Conservation (phyloP, 2,113 vertebrate species). For the Mustela nigripes region DNA sequence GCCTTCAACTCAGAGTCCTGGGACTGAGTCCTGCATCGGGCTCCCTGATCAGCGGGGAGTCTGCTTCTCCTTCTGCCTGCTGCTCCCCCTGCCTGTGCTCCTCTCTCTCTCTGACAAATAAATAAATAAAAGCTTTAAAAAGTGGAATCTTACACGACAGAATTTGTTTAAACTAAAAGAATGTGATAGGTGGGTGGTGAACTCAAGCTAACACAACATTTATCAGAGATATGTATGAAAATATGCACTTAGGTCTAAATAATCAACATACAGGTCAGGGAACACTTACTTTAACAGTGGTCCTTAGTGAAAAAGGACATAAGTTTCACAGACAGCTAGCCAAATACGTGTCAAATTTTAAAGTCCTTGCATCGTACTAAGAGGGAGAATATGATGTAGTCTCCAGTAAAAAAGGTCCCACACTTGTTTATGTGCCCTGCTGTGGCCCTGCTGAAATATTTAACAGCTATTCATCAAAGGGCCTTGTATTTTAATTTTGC, state of each 20-base stretch:
- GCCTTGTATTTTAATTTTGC: constrained; percentile 3
- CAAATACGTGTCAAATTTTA: background rate
- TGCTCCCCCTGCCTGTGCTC: too few relatives aligned
- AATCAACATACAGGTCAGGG: background rate
- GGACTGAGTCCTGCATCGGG: too few relatives aligned
- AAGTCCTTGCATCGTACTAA: background rate
- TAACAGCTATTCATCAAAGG: background rate
- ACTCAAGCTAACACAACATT: background rate
- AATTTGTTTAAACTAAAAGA: constrained; percentile 12
- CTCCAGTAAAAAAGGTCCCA: background rate
- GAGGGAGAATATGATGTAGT: background rate
- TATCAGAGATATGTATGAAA: background rate
- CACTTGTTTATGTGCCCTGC: background rate
- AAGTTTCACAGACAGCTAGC: background rate
- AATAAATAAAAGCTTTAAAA: too few relatives aligned
- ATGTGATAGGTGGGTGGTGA: background rate
- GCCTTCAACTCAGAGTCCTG: too few relatives aligned
- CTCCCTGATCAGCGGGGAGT: too few relatives aligned
- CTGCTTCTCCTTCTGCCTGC: too few relatives aligned
- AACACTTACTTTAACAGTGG: background rate
- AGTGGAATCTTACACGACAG: background rate
- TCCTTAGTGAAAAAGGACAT: background rate
- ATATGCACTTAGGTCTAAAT: constrained; percentile 29
- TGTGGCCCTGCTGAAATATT: background rate
- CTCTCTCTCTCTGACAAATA: too few relatives aligned